phyloP scores from a whole-genome alignment of 2,888 invertebrate genomes.

The Lomographa bimaculata region DNA sequence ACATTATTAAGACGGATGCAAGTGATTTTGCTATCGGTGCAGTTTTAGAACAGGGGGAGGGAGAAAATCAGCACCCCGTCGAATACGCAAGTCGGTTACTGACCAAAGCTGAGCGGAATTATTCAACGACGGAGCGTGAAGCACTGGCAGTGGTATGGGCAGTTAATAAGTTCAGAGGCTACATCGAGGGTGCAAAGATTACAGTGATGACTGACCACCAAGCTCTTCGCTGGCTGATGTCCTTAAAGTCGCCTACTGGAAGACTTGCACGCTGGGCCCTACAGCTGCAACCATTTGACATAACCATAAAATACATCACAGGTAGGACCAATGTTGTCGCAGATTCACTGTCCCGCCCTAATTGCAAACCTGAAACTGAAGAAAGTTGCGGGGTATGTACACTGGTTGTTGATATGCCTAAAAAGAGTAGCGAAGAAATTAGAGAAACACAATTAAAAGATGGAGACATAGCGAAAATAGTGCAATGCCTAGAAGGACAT shows the following conservation, averaged over 20 bases:
- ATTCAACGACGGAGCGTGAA: slow-evolving; percentile 40
- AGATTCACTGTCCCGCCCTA: slow-evolving; percentile 25
- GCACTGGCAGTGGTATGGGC: slow-evolving; percentile 31
- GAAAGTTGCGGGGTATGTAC: no score
- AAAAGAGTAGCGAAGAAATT: no score
- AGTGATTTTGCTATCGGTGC: slow-evolving; percentile 22
- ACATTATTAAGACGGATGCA: no score
- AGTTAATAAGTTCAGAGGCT: slow-evolving; percentile 27
- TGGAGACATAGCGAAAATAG: no score
- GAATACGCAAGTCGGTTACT: slow-evolving; percentile 37
- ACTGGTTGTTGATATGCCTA: neutral
- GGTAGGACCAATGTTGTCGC: slow-evolving; percentile 27
- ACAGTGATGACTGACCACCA: slow-evolving; percentile 8
- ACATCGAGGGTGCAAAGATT: slow-evolving; percentile 30
- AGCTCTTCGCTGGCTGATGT: no score
- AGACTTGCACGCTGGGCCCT: slow-evolving; percentile 27
- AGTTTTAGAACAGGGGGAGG: slow-evolving; percentile 24
- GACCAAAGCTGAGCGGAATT: slow-evolving; percentile 43
- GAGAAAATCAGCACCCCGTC: slow-evolving; percentile 2
- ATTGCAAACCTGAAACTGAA: slow-evolving; percentile 2
- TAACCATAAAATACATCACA: slow-evolving; percentile 22
- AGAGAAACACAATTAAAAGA: no score
- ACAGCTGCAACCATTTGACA: slow-evolving; percentile 22
- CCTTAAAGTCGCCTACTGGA: slow-evolving; percentile 24
- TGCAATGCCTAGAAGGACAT: no score